Evolutionary conservation across 2,888 invertebrate species (phyloP).

Genomic region (Megaustenia siamemsis): DNA sequence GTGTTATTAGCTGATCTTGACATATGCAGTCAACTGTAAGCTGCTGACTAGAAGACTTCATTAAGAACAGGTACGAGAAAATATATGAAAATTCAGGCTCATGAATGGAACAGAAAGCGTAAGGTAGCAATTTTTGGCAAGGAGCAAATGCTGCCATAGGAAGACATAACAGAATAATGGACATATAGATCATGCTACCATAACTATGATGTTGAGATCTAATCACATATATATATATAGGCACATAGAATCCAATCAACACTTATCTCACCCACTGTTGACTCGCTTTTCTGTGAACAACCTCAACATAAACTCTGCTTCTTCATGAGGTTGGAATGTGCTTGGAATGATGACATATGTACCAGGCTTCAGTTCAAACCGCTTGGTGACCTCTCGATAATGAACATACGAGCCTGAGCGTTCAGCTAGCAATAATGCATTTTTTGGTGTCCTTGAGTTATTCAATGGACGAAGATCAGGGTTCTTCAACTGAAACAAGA

Average conservation of each 20-base stretch:
- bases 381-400: conserved; percentile 91
- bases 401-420: conserved; percentile 80
- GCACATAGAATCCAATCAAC: conserved; percentile 14
- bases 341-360: conserved; percentile 96
- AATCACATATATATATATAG: background rate
- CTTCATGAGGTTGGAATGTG: conserved; percentile 95
- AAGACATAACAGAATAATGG: background rate
- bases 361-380: conserved; percentile 95
- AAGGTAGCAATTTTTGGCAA: too few species aligned
- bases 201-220: background rate
- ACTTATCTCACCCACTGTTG: conserved; percentile 68
- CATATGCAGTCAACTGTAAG: too few species aligned
- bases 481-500: conserved; percentile 60
- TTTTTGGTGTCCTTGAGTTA: conserved; percentile 64
- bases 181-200: background rate
- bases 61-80: too few species aligned
- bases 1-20: too few species aligned
- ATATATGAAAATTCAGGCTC: too few species aligned
- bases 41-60: too few species aligned
- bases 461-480: conserved; percentile 65
- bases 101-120: too few species aligned
- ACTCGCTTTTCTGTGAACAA: conserved; percentile 90
- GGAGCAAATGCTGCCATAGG: background rate
- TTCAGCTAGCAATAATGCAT: conserved; percentile 63
- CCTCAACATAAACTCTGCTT: conserved; percentile 95